Evolutionary conservation across 2,888 invertebrate species (phyloP), one percentile per base, ranked within the genome.

Genomic region (Chaetoderma sp.): DNA sequence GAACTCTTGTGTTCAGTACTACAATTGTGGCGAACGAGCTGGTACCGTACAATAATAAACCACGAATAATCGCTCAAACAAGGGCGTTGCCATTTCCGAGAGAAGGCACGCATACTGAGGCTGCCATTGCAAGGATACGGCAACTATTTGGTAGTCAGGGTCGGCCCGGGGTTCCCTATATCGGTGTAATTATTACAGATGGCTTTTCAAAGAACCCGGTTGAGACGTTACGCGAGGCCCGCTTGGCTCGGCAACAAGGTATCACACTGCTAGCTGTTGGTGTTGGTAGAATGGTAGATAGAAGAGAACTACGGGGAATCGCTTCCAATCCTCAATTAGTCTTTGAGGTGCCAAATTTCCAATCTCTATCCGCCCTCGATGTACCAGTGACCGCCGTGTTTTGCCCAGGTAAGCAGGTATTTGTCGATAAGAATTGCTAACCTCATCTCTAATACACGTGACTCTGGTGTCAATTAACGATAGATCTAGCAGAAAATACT

Each of bases 371-470:
- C 16, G 32, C 28, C 52, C 28, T 52, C 13, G 21, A n/a, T 1
- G 18, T 52, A 21, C 28, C 28, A 18, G 21, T 52, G 8, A 52
- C 52, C 8, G 52, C 32, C 3, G 52, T 52, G 16, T 8, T 52
- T 10, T 52, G 52, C 10, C 52, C 52, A 52, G 52, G 52, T 52
- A 52, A 52, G 52, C n/a, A n/a, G n/a, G n/a, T n/a, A n/a, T n/a
- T n/a, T n/a, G n/a, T n/a, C n/a, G n/a, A n/a, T n/a, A n/a, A n/a
- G n/a, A n/a, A n/a, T n/a, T n/a, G n/a, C n/a, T n/a, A n/a, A n/a
- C n/a, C n/a, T n/a, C n/a, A n/a, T n/a, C n/a, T n/a, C n/a, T n/a
- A n/a, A n/a, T n/a, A n/a, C n/a, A n/a, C n/a, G n/a, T n/a, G n/a
- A n/a, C n/a, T n/a, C n/a, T n/a, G n/a, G n/a, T n/a, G n/a, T n/a